Conservation (phyloP, 2,113 vertebrate genomes). For the Copsychus sechellarum region DNA sequence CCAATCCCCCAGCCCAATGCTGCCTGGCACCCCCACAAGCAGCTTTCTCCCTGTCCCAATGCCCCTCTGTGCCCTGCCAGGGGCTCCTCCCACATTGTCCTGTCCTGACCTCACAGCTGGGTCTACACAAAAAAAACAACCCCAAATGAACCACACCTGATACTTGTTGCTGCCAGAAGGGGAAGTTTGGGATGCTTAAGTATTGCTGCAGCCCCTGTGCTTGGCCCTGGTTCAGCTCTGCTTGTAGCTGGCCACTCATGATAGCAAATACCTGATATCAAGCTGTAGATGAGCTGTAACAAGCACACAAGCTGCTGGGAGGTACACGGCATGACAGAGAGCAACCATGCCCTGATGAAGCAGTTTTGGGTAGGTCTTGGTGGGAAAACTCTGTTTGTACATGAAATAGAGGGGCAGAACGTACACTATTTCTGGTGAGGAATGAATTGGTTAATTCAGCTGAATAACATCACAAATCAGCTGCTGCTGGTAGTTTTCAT, state of each 20-base stretch:
- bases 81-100: background rate
- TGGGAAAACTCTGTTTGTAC: background rate
- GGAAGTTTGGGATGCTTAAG: background rate
- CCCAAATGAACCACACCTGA: background rate
- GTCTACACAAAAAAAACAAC: background rate
- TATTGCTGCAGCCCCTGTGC: background rate
- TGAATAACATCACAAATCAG: background rate
- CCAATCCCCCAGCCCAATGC: accelerated
- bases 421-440: background rate
- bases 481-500: background rate
- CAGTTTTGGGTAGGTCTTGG: background rate
- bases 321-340: background rate
- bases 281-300: background rate
- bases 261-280: background rate
- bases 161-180: background rate
- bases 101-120: background rate
- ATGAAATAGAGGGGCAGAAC: background rate
- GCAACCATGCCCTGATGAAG: accelerated
- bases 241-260: background rate
- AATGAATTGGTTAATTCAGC: background rate
- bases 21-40: background rate
- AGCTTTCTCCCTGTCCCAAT: background rate
- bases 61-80: background rate
- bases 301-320: background rate
- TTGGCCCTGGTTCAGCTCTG: background rate